Evolutionary conservation across 1,140 invertebrate species (phyloP).

Genomic region (Bombus affinis): DNA sequence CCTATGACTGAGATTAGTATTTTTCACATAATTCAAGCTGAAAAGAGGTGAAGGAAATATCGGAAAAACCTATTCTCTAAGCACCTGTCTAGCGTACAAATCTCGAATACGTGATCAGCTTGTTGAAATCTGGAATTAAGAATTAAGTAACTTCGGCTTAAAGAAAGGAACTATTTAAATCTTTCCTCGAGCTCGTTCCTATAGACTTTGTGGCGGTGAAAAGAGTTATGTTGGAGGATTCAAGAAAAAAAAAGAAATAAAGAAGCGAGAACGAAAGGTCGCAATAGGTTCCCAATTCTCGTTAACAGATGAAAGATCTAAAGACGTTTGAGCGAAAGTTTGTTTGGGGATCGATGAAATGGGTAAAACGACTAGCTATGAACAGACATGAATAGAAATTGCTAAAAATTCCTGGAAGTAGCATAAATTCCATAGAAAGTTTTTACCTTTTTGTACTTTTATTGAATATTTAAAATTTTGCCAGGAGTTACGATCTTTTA

Average conservation of each 20-base stretch:
- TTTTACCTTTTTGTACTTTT: background rate
- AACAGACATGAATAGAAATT: background rate
- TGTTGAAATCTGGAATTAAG: conserved; percentile 8
- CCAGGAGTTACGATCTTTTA: background rate
- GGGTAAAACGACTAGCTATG: background rate
- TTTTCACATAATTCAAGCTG: background rate
- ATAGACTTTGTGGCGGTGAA: background rate
- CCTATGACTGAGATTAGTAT: no score
- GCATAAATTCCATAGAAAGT: background rate
- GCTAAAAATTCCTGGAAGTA: no score
- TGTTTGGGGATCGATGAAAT: background rate
- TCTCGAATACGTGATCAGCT: background rate
- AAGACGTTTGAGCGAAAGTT: background rate
- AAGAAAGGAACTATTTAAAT: background rate
- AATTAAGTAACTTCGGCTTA: background rate
- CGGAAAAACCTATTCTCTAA: background rate
- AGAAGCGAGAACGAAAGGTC: background rate
- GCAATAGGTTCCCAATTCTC: background rate
- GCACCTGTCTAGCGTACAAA: background rate
- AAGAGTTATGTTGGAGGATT: background rate
- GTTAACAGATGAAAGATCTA: conserved; percentile 1
- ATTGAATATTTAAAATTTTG: background rate
- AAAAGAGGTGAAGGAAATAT: background rate
- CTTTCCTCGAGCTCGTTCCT: background rate
- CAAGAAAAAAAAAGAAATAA: background rate